Evolutionary conservation across 2,113 vertebrate genomes (phyloP).

Genomic region (Xenus cinereus): DNA sequence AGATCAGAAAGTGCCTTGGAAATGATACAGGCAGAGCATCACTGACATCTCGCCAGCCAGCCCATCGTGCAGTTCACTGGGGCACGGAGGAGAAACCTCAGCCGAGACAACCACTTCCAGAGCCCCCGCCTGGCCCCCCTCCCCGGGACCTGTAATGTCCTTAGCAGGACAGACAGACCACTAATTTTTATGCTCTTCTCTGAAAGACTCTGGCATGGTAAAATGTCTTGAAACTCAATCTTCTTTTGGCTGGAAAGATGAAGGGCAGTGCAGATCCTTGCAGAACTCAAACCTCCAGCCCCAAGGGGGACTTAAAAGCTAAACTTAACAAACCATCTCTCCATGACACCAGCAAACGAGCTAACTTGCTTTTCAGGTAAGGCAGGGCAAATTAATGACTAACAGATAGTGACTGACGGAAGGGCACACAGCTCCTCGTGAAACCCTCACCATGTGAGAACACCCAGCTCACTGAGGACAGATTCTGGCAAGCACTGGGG

Average conservation of each 20-base stretch:
- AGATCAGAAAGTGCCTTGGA: constrained; percentile 4
- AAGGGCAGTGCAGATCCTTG: not conserved
- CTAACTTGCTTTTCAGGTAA: constrained; percentile 27
- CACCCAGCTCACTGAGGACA: not conserved
- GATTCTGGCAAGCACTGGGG: not conserved
- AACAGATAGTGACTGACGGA: not conserved
- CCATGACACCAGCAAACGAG: not conserved
- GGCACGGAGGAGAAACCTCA: not conserved
- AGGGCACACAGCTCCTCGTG: not conserved
- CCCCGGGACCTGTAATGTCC: not conserved
- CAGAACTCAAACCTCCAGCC: not conserved
- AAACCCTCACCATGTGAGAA: not conserved
- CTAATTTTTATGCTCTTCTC: not conserved
- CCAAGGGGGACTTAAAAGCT: not conserved
- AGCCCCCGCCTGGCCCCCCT: not conserved
- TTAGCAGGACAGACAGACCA: not conserved
- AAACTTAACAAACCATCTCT: not conserved
- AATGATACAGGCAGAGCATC: not conserved
- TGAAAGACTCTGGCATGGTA: not conserved
- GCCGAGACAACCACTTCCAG: accelerated
- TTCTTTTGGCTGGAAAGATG: not conserved
- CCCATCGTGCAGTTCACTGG: not conserved
- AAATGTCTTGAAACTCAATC: constrained; percentile 1
- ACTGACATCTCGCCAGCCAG: not conserved
- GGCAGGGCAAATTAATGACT: not conserved